Evolutionary conservation across 2,888 invertebrate genomes (phyloP), one percentile per base, ranked within the genome.

Genomic region (Helobdella robusta): DNA sequence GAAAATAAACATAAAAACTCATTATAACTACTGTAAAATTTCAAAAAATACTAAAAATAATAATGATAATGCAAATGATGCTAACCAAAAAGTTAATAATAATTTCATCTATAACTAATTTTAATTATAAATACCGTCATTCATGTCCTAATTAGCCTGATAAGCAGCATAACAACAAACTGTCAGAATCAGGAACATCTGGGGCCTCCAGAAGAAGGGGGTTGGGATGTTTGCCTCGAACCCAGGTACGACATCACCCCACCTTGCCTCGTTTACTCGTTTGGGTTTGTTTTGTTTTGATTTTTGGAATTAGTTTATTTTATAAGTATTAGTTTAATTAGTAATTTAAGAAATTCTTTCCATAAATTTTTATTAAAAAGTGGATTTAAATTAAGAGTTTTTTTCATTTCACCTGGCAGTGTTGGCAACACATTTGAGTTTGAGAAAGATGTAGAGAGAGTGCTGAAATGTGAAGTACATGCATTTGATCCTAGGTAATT

Each of bases 401-500:
- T 54, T 64, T 5, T 18, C 56, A 2, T 58, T 25, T n/a, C 32
- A 2, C 25, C 15, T 64, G 59, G 20, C 59, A 77, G 77, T 23
- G 75, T 77, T 65, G 75, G 73, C n/a, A 63, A 72, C 61, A 75
- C 76, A 65, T 77, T 76, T 74, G 71, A 73, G 54, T 78, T 78
- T 75, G 78, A 77, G 50, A 68, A 67, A 30, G 70, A 61, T 18
- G 64, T 68, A 4, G 69, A 72, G 35, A 66, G 70, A n/a, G 20
- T 65, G 34, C 56, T 72, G 20, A 63, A 64, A 11, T 79, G 79
- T 68, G 73, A 72, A 63, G 77, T 79, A 2, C 71, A 76, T 70
- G 74, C 78, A 2, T 79, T 75, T 71, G 79, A 79, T 68, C 79
- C 78, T 20, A 76, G 75, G 78, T 78, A 60, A 68, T 30, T 6